These are phyloP conservation scores for Eciton burchellii DNA, from an alignment of 1,140 invertebrate species.

Conservation along the genomic window DNA sequence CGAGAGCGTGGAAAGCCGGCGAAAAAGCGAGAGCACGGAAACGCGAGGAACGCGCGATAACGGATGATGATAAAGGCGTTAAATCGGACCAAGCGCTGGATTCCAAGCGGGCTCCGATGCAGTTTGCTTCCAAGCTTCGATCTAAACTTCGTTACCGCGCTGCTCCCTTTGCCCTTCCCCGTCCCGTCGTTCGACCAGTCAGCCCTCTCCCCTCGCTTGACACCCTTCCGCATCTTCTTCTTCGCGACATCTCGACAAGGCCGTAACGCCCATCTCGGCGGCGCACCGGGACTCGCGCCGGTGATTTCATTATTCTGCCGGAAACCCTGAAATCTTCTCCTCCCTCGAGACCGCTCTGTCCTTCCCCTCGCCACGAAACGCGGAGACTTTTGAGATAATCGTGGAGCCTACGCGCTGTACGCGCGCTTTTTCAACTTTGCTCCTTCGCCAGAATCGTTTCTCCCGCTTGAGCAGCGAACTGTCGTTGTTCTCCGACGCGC, in stretches of 20 bases:
- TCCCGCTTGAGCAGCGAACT: slow-evolving; percentile 45
- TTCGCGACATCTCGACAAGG: neutral
- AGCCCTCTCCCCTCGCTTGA: slow-evolving; percentile 47
- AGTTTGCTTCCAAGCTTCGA: slow-evolving; percentile 79
- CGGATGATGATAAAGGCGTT: too few species aligned
- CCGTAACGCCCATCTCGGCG: slow-evolving; percentile 35
- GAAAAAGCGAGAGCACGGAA: slow-evolving; percentile 8
- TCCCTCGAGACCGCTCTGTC: slow-evolving; percentile 27
- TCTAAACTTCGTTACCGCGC: slow-evolving; percentile 82
- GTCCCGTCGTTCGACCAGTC: slow-evolving; percentile 68
- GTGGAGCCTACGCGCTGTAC: slow-evolving; percentile 33
- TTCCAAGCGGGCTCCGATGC: slow-evolving; percentile 78
- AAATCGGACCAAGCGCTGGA: too few species aligned
- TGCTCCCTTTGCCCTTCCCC: slow-evolving; percentile 80
- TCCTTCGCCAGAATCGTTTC: slow-evolving; percentile 27
- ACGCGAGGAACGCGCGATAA: slow-evolving; percentile 31
- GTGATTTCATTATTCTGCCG: slow-evolving; percentile 80
- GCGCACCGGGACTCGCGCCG: slow-evolving; percentile 45
- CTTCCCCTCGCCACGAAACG: too few species aligned
- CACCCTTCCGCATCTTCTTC: slow-evolving; percentile 46
- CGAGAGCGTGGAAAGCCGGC: neutral
- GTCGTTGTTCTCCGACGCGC: slow-evolving; percentile 3
- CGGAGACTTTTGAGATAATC: slow-evolving; percentile 59
- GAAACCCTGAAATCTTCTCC: slow-evolving; percentile 15
- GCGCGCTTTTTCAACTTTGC: slow-evolving; percentile 42